Evolutionary conservation across 2,888 invertebrate species (phyloP).

Genomic region (Andrena bicolor): DNA sequence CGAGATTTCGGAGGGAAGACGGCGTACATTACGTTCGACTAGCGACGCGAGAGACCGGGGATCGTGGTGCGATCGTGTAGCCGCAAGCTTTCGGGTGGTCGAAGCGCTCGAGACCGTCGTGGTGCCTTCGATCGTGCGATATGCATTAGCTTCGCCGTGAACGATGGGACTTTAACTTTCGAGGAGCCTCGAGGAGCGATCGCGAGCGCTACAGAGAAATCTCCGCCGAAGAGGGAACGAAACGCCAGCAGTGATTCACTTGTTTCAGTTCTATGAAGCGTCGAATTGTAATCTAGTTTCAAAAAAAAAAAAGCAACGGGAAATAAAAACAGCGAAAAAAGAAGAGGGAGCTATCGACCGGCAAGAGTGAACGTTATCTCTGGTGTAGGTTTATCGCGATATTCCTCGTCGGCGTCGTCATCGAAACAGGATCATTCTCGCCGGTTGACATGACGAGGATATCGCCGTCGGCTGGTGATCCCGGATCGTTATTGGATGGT

Average conservation of each 20-base stretch:
- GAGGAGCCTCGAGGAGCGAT: slow-evolving; percentile 1
- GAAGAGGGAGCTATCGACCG: slow-evolving; percentile 37
- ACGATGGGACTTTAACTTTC: not conserved
- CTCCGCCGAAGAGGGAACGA: slow-evolving; percentile 2
- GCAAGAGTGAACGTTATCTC: slow-evolving; percentile 62
- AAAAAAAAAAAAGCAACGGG: slow-evolving; percentile 6
- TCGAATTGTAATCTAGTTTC: slow-evolving; percentile 63
- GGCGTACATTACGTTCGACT: too few species aligned
- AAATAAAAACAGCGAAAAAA: not conserved
- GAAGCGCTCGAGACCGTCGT: too few species aligned
- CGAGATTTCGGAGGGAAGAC: too few species aligned
- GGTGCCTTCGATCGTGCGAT: too few species aligned
- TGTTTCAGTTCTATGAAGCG: slow-evolving; percentile 47
- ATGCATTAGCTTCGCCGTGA: not conserved
- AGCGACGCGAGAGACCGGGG: too few species aligned
- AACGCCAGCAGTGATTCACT: slow-evolving; percentile 32
- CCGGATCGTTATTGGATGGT: slow-evolving; percentile 57
- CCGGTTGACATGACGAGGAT: slow-evolving; percentile 61
- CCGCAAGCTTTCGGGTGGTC: too few species aligned
- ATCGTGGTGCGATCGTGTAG: too few species aligned
- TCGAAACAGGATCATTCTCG: slow-evolving; percentile 64
- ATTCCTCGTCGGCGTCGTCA: slow-evolving; percentile 57
- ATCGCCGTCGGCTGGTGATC: slow-evolving; percentile 55
- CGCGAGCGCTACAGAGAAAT: not conserved
- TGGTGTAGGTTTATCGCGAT: slow-evolving; percentile 56